Conservation (phyloP, 2,797 vertebrate genomes). For the Peromyscus melanophrys region DNA sequence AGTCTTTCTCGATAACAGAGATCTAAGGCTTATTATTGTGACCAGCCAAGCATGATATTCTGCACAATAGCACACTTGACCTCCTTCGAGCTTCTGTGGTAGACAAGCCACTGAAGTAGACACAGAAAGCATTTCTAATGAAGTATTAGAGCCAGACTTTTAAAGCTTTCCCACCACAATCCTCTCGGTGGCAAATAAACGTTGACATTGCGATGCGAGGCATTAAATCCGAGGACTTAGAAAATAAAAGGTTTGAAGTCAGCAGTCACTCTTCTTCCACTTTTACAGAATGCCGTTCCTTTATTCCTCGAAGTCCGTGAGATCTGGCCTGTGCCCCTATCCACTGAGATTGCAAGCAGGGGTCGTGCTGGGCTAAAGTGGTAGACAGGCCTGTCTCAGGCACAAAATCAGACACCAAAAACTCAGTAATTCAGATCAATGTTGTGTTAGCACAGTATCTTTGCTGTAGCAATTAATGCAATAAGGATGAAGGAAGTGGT, state of each 20-base stretch:
- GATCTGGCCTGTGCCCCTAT: neutral
- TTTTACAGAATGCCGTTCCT: neutral
- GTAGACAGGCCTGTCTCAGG: too few relatives aligned
- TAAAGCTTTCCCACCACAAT: neutral
- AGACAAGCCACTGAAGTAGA: neutral
- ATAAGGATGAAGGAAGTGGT: neutral
- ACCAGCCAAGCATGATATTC: neutral
- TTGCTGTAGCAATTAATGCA: neutral
- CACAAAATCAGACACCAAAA: neutral
- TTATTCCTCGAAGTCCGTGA: neutral
- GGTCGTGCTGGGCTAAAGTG: neutral
- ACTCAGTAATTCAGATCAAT: neutral
- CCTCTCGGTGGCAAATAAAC: neutral
- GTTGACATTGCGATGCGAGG: neutral
- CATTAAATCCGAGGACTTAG: neutral
- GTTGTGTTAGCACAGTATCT: neutral
- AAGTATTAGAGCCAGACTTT: neutral
- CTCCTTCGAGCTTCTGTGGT: neutral
- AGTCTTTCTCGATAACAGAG: neutral
- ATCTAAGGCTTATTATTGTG: neutral
- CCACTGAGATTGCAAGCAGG: neutral
- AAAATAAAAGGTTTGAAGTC: neutral
- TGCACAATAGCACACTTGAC: constrained; percentile 2
- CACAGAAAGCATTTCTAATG: constrained; percentile 16
- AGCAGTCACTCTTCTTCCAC: neutral